Base-by-base conservation (phyloP, 2,113 vertebrate species). In the Halichoeres trimaculatus region DNA sequence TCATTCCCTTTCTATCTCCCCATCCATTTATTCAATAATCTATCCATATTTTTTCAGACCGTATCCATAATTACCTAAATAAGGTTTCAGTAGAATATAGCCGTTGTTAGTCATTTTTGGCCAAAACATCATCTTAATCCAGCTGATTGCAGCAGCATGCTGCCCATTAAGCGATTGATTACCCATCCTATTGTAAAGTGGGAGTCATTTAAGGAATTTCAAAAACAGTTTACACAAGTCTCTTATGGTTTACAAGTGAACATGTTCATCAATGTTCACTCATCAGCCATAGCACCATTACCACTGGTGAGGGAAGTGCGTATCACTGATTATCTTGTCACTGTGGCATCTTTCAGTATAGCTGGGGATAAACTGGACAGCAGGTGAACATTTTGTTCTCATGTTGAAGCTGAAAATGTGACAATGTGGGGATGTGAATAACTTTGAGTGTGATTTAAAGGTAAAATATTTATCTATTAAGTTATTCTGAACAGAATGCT, bases 91-190 rank as follows among this genome's bases (percentile, higher is more conserved):
- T 41, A 14, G 4, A 16, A 45, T 74, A 58, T 19, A 47, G 43
- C 30, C 17, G 55, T 58, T 23, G 22, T 19, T 56, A 60, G 63
- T 38, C 30, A 57, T 22, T 50, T 57, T 48, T 56, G 22, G 73
- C 23, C 41, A 38, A 36, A 23, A 41, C 1, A 5, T 41, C 4
- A 14, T 41, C 40, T 41, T 41, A 3, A 45, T 20, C 14, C 52
- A 56, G 8, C 40, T 3, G n/a, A 47, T 47, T 24, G 47, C 10
- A 26, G 45, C 45, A 69, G 35, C 12, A 38, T 4, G 22, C 9
- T 30, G 20, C 17, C 23, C 8, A 61, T 41, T 7, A 26, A 23
- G 6, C n/a, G 52, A 38, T 41, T 36, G 55, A n/a, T 22, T 12
- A 26, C 9, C 9, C 45, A 51, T 50, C 59, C 41, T 19, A 9